A percentile compares a stretch with the other conserved stretches of the same genome.
These are phyloP conservation scores for Zeus faber DNA, from an alignment of 2,113 vertebrate genomes.

Conservation along the genomic window DNA sequence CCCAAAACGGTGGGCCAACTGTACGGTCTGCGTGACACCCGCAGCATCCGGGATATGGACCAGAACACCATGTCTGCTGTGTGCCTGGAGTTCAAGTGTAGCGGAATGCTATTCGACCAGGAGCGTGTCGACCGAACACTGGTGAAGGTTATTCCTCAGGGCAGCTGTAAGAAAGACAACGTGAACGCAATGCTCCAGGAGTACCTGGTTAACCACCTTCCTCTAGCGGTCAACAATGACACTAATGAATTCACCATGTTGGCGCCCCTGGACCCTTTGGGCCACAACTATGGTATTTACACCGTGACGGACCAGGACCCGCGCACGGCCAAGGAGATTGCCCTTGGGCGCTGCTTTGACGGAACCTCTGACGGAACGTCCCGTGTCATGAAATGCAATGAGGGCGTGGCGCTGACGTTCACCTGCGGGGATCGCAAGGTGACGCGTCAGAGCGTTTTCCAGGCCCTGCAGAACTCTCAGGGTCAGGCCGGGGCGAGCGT, in stretches of 20 bases:
- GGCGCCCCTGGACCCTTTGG: constrained; percentile 91
- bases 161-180: constrained; percentile 83
- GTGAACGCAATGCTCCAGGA: constrained; percentile 93
- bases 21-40: constrained; percentile 92
- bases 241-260: constrained; percentile 96
- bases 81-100: constrained; percentile 97
- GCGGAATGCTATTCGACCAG: constrained; percentile 95
- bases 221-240: constrained; percentile 92
- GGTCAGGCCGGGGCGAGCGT: constrained; percentile 55
- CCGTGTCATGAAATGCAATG: constrained; percentile 88
- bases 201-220: constrained; percentile 94
- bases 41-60: constrained; percentile 83
- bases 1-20: constrained; percentile 87
- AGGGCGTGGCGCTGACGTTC: constrained; percentile 88
- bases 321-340: constrained; percentile 90
- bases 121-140: constrained; percentile 91
- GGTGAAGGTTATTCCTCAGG: constrained; percentile 91
- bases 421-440: constrained; percentile 82
- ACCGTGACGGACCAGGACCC: constrained; percentile 97
- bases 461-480: constrained; percentile 75
- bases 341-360: constrained; percentile 93
- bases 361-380: constrained; percentile 91
- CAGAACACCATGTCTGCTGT: constrained; percentile 80
- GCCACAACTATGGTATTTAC: constrained; percentile 98
- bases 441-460: constrained; percentile 82